Conservation (phyloP, 2,888 invertebrate genomes). For the Rhagium mordax region DNA sequence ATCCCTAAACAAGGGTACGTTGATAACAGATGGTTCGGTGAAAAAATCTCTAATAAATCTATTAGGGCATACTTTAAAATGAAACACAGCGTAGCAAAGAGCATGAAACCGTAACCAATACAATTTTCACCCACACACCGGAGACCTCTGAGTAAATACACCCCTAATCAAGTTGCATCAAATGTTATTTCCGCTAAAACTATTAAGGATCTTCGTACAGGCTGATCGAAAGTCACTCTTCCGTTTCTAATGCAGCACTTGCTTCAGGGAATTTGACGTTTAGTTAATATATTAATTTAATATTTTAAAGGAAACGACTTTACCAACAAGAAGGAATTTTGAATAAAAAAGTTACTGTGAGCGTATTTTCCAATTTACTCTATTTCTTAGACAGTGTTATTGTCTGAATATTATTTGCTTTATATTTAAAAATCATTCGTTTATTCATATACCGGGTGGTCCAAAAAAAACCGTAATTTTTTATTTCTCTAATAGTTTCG, state of each 20-base stretch:
- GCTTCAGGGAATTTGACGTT: not conserved
- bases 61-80: constrained; percentile 37
- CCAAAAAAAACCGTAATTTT: too few species aligned
- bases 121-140: constrained; percentile 50
- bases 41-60: constrained; percentile 44
- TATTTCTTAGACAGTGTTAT: too few species aligned
- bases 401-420: too few species aligned
- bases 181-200: constrained; percentile 44
- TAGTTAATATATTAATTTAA: not conserved
- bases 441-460: too few species aligned
- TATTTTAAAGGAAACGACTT: too few species aligned
- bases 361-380: too few species aligned
- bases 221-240: constrained; percentile 30
- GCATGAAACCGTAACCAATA: constrained; percentile 55
- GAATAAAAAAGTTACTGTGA: too few species aligned
- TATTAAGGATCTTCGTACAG: constrained; percentile 40
- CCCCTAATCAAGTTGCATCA: constrained; percentile 43
- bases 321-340: too few species aligned
- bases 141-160: constrained; percentile 24
- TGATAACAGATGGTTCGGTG: constrained; percentile 30
- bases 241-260: constrained; percentile 36
- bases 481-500: too few species aligned
- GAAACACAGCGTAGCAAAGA: constrained; percentile 34
- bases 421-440: too few species aligned
- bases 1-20: constrained; percentile 18